These are phyloP conservation scores for Malurus leucopterus DNA, from an alignment of 2,797 vertebrate species.

Conservation along the genomic window DNA sequence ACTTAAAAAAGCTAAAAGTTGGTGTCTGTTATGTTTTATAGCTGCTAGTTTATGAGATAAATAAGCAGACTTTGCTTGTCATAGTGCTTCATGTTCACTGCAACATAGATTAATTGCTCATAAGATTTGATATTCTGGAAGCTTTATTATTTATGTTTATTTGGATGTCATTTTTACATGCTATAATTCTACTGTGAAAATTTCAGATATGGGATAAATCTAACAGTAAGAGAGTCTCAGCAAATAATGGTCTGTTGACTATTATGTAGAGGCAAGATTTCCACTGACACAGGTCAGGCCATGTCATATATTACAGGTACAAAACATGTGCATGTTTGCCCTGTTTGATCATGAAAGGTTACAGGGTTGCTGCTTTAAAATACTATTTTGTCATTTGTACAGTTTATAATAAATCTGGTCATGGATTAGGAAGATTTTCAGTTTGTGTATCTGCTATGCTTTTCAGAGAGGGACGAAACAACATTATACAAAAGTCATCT, in stretches of 20 bases:
- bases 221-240: not conserved
- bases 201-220: not conserved
- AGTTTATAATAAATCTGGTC: not conserved
- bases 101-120: not conserved
- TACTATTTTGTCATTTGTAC: not conserved
- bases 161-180: not conserved
- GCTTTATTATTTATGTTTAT: not conserved
- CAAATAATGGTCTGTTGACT: not conserved
- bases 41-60: not conserved
- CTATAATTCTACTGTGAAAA: not conserved
- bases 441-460: not conserved
- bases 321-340: accelerated
- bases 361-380: not conserved
- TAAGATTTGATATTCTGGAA: not conserved
- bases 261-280: not conserved
- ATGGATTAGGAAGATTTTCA: not conserved
- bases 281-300: not conserved
- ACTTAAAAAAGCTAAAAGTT: not conserved
- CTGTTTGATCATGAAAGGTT: not conserved
- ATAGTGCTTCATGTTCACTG: not conserved
- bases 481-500: not conserved
- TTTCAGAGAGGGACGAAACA: not conserved
- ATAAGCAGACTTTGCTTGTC: not conserved
- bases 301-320: not conserved
- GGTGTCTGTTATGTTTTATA: not conserved